These are phyloP conservation scores for Cariama cristata DNA, from an alignment of 2,113 vertebrate species.

Conservation along the genomic window DNA sequence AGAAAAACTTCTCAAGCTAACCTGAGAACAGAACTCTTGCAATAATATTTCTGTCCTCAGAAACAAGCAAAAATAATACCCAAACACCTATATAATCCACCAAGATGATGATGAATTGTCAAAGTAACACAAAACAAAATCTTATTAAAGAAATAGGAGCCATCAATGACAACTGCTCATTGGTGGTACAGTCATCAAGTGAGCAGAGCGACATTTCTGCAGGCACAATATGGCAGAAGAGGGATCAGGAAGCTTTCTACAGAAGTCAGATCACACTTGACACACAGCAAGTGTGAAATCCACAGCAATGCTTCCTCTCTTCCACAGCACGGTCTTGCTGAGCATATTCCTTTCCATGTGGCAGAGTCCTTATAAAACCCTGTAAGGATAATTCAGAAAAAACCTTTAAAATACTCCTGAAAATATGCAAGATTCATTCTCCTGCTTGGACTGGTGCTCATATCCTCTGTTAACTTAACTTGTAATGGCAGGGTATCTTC, in stretches of 20 bases:
- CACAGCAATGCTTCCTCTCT: not conserved
- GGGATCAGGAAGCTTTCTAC: not conserved
- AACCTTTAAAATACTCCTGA: not conserved
- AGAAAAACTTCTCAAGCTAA: not conserved
- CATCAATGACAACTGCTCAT: not conserved
- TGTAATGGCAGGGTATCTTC: not conserved
- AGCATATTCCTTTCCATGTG: not conserved
- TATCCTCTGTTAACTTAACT: not conserved
- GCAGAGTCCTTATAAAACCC: not conserved
- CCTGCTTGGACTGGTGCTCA: not conserved
- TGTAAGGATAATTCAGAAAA: not conserved
- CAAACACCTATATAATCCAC: not conserved
- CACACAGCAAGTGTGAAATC: not conserved
- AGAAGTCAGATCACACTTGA: not conserved
- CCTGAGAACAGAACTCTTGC: not conserved
- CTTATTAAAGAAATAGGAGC: not conserved
- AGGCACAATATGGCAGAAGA: not conserved
- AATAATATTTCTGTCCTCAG: not conserved
- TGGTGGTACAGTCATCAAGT: not conserved
- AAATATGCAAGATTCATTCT: not conserved
- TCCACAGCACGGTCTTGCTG: not conserved
- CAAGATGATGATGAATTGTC: not conserved
- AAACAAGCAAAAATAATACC: not conserved
- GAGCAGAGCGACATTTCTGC: not conserved
- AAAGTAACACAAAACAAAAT: not conserved